Evolutionary conservation across 1,140 invertebrate genomes (phyloP).

Genomic region (Xylocopa sonorina): DNA sequence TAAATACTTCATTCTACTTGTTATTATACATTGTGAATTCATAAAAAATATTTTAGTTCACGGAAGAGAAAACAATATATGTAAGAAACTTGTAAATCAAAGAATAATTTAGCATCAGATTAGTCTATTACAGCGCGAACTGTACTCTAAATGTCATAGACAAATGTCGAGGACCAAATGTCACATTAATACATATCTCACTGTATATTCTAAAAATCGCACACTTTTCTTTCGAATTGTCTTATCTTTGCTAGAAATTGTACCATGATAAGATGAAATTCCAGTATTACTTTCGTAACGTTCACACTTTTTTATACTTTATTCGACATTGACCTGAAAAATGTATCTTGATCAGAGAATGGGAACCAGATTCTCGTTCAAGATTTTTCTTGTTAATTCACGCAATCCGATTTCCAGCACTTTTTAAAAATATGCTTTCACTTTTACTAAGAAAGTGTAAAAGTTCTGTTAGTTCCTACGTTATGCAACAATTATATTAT

Average conservation of each 20-base stretch:
- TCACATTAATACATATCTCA: slow-evolving; percentile 19
- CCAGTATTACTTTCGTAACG: slow-evolving; percentile 25
- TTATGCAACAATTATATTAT: too few relatives aligned
- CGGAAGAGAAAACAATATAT: background rate
- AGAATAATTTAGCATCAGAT: background rate
- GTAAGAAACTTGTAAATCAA: background rate
- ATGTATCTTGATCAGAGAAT: background rate
- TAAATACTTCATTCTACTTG: too few relatives aligned
- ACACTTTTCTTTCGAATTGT: background rate
- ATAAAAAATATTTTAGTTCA: background rate
- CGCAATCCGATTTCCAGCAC: background rate
- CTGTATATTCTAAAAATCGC: background rate
- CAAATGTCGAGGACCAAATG: slow-evolving; percentile 50
- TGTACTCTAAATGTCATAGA: slow-evolving; percentile 44
- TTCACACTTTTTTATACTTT: background rate
- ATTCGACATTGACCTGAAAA: slow-evolving; percentile 55
- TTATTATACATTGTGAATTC: too few relatives aligned
- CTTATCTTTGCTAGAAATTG: too few relatives aligned
- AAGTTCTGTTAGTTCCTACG: too few relatives aligned
- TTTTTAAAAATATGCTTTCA: background rate
- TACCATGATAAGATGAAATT: slow-evolving; percentile 1
- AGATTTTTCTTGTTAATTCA: too few relatives aligned
- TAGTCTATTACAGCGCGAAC: background rate
- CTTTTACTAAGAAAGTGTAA: too few relatives aligned
- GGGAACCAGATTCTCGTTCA: background rate